Evolutionary conservation across 53 echinoderm and acorn worm species (phyloP).

Genomic region (Henricia sp.): DNA sequence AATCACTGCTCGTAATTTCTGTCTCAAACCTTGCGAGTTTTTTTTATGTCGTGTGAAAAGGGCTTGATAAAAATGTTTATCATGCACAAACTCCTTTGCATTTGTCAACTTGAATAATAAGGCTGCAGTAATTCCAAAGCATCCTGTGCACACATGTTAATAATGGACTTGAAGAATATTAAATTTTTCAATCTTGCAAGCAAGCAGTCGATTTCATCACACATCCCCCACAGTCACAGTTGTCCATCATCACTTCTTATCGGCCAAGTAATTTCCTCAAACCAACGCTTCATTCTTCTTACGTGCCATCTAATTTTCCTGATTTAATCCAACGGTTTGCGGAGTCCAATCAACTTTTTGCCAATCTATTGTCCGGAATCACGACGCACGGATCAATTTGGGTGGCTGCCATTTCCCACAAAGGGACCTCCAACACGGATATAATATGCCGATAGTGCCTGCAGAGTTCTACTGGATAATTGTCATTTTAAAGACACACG

Average conservation of each 20-base stretch:
- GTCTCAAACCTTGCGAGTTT: no score
- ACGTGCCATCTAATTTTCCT: background rate
- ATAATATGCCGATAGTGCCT: constrained; percentile 42
- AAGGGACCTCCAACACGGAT: constrained; percentile 46
- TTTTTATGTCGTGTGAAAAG: no score
- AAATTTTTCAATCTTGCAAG: no score
- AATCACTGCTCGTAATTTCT: no score
- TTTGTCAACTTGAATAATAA: no score
- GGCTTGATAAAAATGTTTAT: no score
- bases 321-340: constrained; percentile 23
- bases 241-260: background rate
- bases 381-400: constrained; percentile 59
- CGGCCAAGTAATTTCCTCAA: constrained; percentile 26
- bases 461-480: constrained; percentile 46
- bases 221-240: background rate
- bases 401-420: constrained; percentile 14
- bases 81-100: no score
- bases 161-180: no score
- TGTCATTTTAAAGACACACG: constrained; percentile 60
- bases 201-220: background rate
- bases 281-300: constrained; percentile 37
- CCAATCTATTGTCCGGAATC: constrained; percentile 46
- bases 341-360: constrained; percentile 20
- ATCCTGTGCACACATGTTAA: no score
- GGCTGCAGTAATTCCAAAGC: no score